phyloP scores from a whole-genome alignment of 2,888 invertebrate genomes.

The Belgica antarctica region DNA sequence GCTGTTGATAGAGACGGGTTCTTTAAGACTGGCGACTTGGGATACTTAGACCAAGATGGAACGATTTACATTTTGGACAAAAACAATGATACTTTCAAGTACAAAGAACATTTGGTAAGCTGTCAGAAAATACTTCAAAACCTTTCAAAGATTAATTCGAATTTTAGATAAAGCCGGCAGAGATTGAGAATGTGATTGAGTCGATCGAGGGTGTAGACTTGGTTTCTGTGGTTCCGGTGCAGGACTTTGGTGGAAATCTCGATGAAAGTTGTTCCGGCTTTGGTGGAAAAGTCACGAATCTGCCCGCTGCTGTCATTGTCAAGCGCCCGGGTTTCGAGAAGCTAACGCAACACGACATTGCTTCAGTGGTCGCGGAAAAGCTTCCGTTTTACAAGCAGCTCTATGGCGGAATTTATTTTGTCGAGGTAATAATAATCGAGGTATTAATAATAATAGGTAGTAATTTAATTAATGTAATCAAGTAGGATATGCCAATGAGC shows the following conservation, averaged over 20 bases:
- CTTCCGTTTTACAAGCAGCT: constrained; percentile 1
- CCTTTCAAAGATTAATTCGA: not conserved
- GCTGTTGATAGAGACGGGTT: constrained; percentile 32
- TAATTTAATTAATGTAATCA: too few relatives aligned
- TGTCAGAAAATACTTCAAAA: constrained; percentile 7
- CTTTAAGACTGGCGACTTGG: constrained; percentile 30
- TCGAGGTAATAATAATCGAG: too few relatives aligned
- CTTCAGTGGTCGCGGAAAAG: constrained; percentile 25
- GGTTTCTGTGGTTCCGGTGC: constrained; percentile 28
- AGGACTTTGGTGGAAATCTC: constrained; percentile 24
- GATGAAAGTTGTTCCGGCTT: too few relatives aligned
- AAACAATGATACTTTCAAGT: constrained; percentile 27
- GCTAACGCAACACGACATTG: constrained; percentile 28
- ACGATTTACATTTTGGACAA: constrained; percentile 29
- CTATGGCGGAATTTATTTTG: constrained; percentile 35
- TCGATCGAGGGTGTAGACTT: constrained; percentile 31
- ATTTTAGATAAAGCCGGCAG: constrained; percentile 26
- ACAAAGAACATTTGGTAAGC: constrained; percentile 32
- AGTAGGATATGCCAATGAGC: constrained; percentile 27
- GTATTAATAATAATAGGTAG: too few relatives aligned
- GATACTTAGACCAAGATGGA: constrained; percentile 35
- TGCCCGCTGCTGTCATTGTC: constrained; percentile 29
- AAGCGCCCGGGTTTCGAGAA: not conserved
- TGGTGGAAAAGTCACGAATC: not conserved
- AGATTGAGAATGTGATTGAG: constrained; percentile 35